These are phyloP conservation scores for Tipula helvola DNA, from an alignment of 2,888 invertebrate genomes.

Conservation along the genomic window DNA sequence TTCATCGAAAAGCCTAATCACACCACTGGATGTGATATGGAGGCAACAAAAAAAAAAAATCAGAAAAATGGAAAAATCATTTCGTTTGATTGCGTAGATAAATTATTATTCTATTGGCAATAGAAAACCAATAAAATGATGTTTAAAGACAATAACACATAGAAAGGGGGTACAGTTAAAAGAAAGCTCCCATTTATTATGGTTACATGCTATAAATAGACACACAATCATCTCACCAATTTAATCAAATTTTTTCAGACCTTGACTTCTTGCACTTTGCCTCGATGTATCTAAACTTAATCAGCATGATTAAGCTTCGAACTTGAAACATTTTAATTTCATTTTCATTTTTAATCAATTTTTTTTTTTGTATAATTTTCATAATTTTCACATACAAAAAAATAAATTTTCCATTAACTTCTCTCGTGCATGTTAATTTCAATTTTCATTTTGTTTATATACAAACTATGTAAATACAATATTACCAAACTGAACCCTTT, in stretches of 20 bases:
- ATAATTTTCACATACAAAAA: background rate
- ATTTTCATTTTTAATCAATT: background rate
- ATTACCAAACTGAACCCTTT: background rate
- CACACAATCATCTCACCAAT: background rate
- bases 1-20: background rate
- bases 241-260: background rate
- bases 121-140: background rate
- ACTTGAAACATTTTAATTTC: background rate
- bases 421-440: background rate
- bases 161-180: background rate
- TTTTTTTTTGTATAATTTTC: background rate
- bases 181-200: background rate
- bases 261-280: background rate
- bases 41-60: background rate
- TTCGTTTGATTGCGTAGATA: background rate
- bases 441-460: background rate
- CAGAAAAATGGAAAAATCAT: background rate
- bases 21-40: background rate
- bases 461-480: background rate
- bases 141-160: background rate
- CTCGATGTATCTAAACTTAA: background rate
- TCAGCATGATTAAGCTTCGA: background rate
- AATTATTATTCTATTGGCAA: background rate
- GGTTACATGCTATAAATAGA: background rate
- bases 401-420: background rate